Conservation (phyloP, 2,113 vertebrate genomes). For the Arvicanthis niloticus region DNA sequence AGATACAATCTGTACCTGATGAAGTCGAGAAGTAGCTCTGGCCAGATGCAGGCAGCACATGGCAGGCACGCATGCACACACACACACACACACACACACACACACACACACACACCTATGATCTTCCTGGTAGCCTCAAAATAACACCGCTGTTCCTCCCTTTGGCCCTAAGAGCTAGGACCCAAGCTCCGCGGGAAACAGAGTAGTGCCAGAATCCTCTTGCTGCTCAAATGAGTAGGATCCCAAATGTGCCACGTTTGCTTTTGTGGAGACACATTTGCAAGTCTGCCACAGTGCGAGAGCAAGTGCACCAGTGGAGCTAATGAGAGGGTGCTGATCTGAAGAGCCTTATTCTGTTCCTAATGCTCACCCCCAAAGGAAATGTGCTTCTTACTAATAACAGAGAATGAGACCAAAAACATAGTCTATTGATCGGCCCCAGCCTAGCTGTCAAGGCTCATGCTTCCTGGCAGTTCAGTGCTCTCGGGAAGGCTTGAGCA, state of each 20-base stretch:
- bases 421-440: conserved; percentile 83
- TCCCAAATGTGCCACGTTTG: conserved; percentile 76
- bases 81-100: background rate
- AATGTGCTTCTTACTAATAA: conserved; percentile 87
- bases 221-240: conserved; percentile 80
- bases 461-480: conserved; percentile 77
- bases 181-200: conserved; percentile 60
- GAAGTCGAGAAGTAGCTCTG: conserved; percentile 53
- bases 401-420: conserved; percentile 84
- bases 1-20: conserved; percentile 51
- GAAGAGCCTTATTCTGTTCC: conserved; percentile 87
- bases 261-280: conserved; percentile 78
- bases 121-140: conserved; percentile 67
- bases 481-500: conserved; percentile 78
- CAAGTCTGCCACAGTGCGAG: conserved; percentile 80
- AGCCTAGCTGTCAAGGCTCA: conserved; percentile 83
- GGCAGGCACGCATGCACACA: background rate
- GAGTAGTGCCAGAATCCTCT: conserved; percentile 70
- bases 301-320: conserved; percentile 78
- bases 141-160: conserved; percentile 65
- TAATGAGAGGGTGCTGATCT: conserved; percentile 81
- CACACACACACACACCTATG: background rate
- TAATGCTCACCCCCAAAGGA: conserved; percentile 86
- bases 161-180: conserved; percentile 52
- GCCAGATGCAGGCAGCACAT: conserved; percentile 51